Evolutionary conservation across 2,888 invertebrate genomes (phyloP), one percentile per base, ranked within the genome.

Genomic region (Corbicula japonica): DNA sequence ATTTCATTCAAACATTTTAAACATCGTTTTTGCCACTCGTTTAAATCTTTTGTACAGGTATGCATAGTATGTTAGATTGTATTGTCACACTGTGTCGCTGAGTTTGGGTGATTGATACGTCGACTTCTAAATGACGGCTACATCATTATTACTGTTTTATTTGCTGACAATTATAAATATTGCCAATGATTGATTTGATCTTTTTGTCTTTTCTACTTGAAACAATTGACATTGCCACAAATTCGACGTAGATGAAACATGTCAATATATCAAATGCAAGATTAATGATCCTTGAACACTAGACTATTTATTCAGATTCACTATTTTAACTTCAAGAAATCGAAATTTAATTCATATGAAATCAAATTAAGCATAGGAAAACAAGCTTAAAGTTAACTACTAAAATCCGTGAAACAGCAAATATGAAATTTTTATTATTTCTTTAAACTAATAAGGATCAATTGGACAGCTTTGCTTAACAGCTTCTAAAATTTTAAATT

Each of bases 181-280:
- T 41, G 65, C 23, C 65, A 50, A 38, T 74, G 73, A 74, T 74
- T 50, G 73, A 74, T 74, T 74, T 60, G 34, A 38, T 38, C 54
- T 52, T 66, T 46, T 48, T 63, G 21, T 66, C 41, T 21, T 65
- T 48, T 54, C 30, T 30, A 62, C 62, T 38, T 63, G 54, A 72
- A 65, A 60, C 60, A 35, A 41, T 65, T 71, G 79, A 79, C 79
- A 79, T 34, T 23, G 41, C 61, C 63, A 75, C 75, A 68, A 66
- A 80, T 23, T 76, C 65, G 69, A 72, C 63, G 35, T 46, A 63
- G 65, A 76, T 80, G 73, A 73, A 72, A 76, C 38, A 44, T 70
- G 80, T 76, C 80, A 80, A 80, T 76, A 69, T 26, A 80, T 80
- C 80, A 80, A 69, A 26, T 48, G 44, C 71, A 50, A 69, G 75